Base-by-base conservation (phyloP, 2,888 invertebrate genomes). In the Diploptera punctata region DNA sequence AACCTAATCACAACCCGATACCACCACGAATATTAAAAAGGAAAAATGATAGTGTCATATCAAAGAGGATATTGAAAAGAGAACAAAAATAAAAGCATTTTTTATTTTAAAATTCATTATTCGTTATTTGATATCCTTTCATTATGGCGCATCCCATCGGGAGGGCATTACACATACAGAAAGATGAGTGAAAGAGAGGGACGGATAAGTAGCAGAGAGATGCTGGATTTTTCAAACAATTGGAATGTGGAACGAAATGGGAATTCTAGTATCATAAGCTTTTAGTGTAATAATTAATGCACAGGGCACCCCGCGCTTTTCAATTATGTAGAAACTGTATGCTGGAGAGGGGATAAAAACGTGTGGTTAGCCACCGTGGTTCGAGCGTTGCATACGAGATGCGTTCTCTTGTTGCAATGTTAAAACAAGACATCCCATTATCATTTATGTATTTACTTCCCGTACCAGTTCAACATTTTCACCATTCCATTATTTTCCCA, bases 101-200 rank as follows among this genome's bases (percentile, higher is more conserved):
- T 65, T 26, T 26, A 26, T 29, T 44, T n/a, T 65, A 26, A 24
- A 65, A 65, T 65, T 44, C 65, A 65, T 65, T 65, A 65, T 26
- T 44, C 24, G 65, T 65, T 33, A 65, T 65, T 65, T 65, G 65
- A 44, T 44, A 65, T 43, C 65, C 47, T 33, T 65, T 65, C 65
- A 65, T 65, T 65, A 65, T 44, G 44, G 44, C 65, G 4, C 24
- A 57, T 38, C 43, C 21, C 24, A 44, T 24, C 43, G 26, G 16
- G 13, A 33, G 61, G 38, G 33, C 19, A 21, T 44, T 44, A 44
- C 18, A 38, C 47, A 47, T 65, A 44, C 21, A 26, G 44, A 62
- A 13, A 3, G 24, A 29, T 5, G n/a, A 1, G 29, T n/a, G 52
- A 3, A 1, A 3, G 2, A 9, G 52, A 21, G 52, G n/a, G n/a